These are phyloP conservation scores for Pitta sordida DNA, from an alignment of 2,113 vertebrate species.

Conservation along the genomic window DNA sequence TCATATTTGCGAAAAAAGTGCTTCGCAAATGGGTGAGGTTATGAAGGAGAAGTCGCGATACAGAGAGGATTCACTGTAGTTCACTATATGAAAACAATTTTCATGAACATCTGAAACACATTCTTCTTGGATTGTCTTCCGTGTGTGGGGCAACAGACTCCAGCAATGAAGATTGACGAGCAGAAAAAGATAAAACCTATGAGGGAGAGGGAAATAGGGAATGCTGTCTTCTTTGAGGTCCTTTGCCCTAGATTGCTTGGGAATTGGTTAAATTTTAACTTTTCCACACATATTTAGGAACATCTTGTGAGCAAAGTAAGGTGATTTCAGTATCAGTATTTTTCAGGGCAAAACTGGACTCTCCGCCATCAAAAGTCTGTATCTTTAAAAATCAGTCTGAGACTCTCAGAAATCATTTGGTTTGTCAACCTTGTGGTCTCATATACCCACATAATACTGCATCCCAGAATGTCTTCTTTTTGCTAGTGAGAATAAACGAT, in stretches of 20 bases:
- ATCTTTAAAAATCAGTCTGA: background rate
- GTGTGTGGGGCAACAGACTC: background rate
- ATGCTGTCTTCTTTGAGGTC: too few species aligned
- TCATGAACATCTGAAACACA: background rate
- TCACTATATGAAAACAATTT: background rate
- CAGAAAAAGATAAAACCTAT: background rate
- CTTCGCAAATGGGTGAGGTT: too few species aligned
- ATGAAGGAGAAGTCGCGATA: too few species aligned
- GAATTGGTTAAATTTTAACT: background rate
- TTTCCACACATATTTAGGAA: background rate
- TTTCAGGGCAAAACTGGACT: background rate
- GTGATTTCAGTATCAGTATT: background rate
- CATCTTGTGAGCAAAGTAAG: background rate
- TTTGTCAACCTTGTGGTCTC: background rate
- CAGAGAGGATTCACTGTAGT: too few species aligned
- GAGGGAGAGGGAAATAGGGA: too few species aligned
- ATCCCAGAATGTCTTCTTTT: background rate
- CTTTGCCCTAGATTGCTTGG: background rate
- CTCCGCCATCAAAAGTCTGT: background rate
- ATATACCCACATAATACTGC: background rate
- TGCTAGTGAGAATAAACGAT: background rate
- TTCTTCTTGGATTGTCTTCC: background rate
- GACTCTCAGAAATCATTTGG: accelerated
- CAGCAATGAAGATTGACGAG: background rate
- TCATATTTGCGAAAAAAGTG: too few species aligned